A percentile compares a stretch with the other conserved stretches of the same genome.
phyloP scores from a whole-genome alignment of 37 sponge, comb jelly and placozoan genomes.

The Eunapius fragilis region DNA sequence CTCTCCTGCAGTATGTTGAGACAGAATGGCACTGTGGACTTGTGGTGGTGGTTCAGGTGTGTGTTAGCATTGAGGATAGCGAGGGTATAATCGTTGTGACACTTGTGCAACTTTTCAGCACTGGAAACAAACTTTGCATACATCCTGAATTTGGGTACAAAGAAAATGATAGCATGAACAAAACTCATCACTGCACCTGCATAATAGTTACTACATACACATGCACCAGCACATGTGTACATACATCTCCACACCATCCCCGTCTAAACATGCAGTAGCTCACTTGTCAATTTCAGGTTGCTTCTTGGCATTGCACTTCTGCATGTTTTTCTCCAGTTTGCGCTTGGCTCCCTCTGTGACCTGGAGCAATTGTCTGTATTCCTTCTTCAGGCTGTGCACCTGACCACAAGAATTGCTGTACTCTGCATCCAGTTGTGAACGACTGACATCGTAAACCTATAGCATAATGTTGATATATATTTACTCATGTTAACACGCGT shows the following conservation, averaged over 20 bases:
- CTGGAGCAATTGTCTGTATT: constrained; percentile 25
- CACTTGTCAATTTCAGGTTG: constrained; percentile 51
- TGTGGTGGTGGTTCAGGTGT: constrained; percentile 52
- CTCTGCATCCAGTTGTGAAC: constrained; percentile 39
- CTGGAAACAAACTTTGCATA: constrained; percentile 46
- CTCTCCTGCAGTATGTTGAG: constrained; percentile 76
- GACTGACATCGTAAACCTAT: constrained; percentile 47
- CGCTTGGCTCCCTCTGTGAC: constrained; percentile 42
- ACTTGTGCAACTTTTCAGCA: constrained; percentile 58
- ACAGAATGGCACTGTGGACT: constrained; percentile 50
- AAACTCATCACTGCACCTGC: no score
- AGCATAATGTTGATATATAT: no score
- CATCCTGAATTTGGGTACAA: constrained; percentile 1
- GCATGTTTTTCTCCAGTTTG: constrained; percentile 26
- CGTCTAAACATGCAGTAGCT: constrained; percentile 16
- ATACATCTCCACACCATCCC: not conserved
- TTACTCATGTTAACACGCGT: not conserved
- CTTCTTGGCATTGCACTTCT: constrained; percentile 17
- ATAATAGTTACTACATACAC: no score
- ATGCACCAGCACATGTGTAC: no score
- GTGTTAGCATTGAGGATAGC: constrained; percentile 70
- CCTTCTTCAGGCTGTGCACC: constrained; percentile 37
- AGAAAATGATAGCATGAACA: no score
- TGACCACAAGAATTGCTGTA: constrained; percentile 3
- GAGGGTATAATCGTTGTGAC: constrained; percentile 78